phyloP scores from a whole-genome alignment of 2,113 vertebrate genomes.

The Myrmecophaga tridactyla region DNA sequence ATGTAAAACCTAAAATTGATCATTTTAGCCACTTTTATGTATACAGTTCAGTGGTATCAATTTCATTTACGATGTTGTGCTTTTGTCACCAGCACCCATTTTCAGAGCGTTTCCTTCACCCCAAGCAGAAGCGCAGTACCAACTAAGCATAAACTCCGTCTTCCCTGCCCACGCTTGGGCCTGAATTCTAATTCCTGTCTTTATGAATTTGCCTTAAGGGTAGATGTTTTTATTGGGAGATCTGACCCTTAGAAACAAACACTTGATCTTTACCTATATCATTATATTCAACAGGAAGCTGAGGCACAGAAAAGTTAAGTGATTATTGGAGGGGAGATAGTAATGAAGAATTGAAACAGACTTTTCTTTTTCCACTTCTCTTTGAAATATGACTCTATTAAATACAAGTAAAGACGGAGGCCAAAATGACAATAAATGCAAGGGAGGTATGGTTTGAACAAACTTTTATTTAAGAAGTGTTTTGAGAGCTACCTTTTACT shows the following conservation, averaged over 20 bases:
- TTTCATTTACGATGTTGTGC: no score
- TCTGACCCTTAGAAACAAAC: neutral
- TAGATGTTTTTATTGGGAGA: neutral
- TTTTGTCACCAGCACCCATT: no score
- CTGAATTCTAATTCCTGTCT: no score
- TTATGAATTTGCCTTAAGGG: no score
- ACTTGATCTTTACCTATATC: neutral
- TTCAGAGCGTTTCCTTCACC: no score
- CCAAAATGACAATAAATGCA: conserved; percentile 18
- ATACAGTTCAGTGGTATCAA: no score
- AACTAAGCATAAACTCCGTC: no score
- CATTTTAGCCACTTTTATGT: no score
- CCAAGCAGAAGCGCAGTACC: no score
- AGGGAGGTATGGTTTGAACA: neutral
- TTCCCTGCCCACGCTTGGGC: no score
- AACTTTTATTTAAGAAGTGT: neutral
- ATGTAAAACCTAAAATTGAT: no score
- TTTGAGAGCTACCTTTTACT: conserved; percentile 3
- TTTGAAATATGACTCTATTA: conserved; percentile 12
- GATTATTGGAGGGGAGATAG: neutral
- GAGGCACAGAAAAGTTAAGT: neutral
- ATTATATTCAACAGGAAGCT: conserved; percentile 30
- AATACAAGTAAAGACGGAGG: neutral
- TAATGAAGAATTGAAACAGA: neutral
- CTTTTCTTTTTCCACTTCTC: neutral